Evolutionary conservation across 1,140 invertebrate species (phyloP), one percentile per base, ranked within the genome.

Genomic region (Macrocentrus cingulum): DNA sequence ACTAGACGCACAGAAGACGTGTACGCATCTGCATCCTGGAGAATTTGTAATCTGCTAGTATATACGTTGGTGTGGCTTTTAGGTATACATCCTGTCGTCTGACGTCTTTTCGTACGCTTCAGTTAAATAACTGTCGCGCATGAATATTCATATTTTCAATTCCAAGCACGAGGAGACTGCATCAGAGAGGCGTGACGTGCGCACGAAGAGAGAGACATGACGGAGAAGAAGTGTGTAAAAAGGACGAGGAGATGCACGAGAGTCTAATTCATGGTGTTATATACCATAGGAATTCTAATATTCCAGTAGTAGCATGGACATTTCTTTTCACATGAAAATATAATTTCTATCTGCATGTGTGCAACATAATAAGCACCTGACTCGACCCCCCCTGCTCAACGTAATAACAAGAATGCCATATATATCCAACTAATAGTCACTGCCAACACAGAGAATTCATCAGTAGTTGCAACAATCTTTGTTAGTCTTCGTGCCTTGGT

Each of bases 91-190:
- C 20, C 22, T 49, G 55, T 56, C 44, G 32, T 34, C 19, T 45
- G 44, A 57, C 45, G 54, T 56, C 32, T 56, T 57, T 46, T 57
- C 49, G 23, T 54, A 54, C 56, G 55, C 56, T 54, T 19, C 50
- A 58, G 60, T 58, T 62, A 55, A 62, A 62, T 62, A 58, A 62
- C 46, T 57, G 56, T 55, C 45, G 19, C 19, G 7, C 52, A 62
- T 62, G 60, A 62, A 62, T 62, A 62, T 62, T 62, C 60, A 62
- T 62, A 58, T 34, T 55, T 59, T 53, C 37, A 62, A 62, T 56
- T 56, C 56, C 19, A 13, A 11, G 44, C 53, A 13, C 32, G 50
- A 45, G 42, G 29, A 42, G 42, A 19, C 39, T 49, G n/a, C n/a
- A n/a, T n/a, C n/a, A n/a, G 20, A 45, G 42, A 54, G 37, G 50